Percentiles rank a stretch among this genome's conserved stretches.
These are phyloP conservation scores for Erinaceus europaeus DNA, from an alignment of 2,113 vertebrate genomes.

Conservation along the genomic window DNA sequence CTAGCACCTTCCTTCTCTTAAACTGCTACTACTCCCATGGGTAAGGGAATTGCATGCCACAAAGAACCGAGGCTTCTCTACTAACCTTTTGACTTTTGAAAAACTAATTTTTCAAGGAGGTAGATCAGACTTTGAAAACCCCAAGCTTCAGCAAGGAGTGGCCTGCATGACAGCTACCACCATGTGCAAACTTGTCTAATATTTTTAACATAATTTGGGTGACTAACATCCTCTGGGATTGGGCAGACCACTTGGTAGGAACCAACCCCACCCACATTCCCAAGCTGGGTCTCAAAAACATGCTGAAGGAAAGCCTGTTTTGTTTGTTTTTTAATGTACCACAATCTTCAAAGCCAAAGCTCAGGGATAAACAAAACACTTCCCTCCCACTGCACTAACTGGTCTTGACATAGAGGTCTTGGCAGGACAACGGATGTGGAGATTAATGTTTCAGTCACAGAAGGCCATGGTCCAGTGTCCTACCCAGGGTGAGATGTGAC, in stretches of 20 bases:
- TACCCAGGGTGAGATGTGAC: background rate
- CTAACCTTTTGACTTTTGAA: background rate
- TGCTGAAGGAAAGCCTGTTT: background rate
- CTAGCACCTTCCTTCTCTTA: background rate
- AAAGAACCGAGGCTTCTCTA: background rate
- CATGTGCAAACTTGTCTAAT: constrained; percentile 62
- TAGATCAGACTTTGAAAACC: constrained; percentile 45
- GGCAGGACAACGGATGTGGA: background rate
- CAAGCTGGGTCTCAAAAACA: constrained; percentile 58
- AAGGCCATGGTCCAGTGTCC: background rate
- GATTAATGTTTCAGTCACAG: background rate
- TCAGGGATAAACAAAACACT: background rate
- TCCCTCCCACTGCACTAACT: background rate
- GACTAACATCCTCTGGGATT: constrained; percentile 70
- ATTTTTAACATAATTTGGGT: constrained; percentile 60
- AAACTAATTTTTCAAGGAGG: constrained; percentile 14
- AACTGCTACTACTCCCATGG: background rate
- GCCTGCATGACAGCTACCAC: constrained; percentile 49
- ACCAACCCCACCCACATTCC: constrained; percentile 59
- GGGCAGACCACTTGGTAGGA: constrained; percentile 47
- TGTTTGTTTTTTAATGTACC: background rate
- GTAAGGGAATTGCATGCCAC: constrained; percentile 8
- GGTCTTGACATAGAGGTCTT: background rate
- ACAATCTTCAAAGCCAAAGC: background rate
- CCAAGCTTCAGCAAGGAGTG: constrained; percentile 56